Conservation (phyloP, 2,113 vertebrate genomes). For the Crotalus horridus region DNA sequence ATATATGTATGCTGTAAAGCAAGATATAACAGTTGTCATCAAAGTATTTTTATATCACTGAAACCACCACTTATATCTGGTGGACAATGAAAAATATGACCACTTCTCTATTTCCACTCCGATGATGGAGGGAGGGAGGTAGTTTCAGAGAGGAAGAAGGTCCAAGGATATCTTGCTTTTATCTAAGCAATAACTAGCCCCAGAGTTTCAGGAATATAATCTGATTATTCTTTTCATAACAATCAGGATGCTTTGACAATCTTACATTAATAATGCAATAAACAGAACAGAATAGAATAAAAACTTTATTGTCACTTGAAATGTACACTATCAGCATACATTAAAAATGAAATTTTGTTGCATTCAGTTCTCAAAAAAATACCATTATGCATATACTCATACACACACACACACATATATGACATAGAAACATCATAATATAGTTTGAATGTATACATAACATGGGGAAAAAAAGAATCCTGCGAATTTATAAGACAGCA, state of each 20-base stretch:
- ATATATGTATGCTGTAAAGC: constrained; percentile 40
- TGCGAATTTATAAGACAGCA: too few species aligned
- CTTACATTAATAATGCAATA: not conserved
- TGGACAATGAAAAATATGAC: constrained; percentile 59
- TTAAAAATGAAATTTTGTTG: too few species aligned
- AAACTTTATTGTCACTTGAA: too few species aligned
- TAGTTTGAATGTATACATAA: too few species aligned
- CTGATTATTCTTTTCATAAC: constrained; percentile 19
- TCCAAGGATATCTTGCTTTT: constrained; percentile 7
- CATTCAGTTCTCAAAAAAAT: too few species aligned
- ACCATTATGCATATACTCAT: too few species aligned
- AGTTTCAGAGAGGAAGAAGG: not conserved
- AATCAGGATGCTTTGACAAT: not conserved
- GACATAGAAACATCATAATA: too few species aligned
- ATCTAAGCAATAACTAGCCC: constrained; percentile 42
- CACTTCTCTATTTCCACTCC: constrained; percentile 40
- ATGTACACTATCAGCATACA: too few species aligned
- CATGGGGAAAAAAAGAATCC: too few species aligned
- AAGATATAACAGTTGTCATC: constrained; percentile 68
- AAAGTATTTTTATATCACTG: constrained; percentile 67
- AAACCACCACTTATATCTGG: constrained; percentile 58
- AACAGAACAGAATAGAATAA: too few species aligned
- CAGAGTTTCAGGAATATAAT: not conserved
- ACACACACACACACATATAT: too few species aligned
- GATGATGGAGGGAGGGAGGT: not conserved